Conservation (phyloP, 2,113 vertebrate species). For the Mastomys coucha region DNA sequence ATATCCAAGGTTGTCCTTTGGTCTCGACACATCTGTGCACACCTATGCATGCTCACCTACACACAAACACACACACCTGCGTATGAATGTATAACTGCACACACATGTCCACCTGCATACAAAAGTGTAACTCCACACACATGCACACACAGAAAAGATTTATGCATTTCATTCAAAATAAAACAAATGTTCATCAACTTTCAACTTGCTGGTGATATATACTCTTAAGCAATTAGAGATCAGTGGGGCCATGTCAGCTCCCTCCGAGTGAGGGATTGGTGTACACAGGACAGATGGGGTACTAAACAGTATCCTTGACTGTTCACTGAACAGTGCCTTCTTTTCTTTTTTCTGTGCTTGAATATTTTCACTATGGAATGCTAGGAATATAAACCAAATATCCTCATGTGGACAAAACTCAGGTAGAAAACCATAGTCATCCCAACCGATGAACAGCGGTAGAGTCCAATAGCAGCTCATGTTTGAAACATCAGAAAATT, state of each 20-base stretch:
- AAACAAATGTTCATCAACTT: background rate
- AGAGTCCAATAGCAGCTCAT: background rate
- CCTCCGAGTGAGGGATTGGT: rapidly evolving
- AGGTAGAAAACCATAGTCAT: background rate
- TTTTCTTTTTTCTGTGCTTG: background rate
- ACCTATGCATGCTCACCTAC: too few species aligned
- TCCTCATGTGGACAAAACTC: background rate
- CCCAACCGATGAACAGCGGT: background rate
- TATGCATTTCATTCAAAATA: background rate
- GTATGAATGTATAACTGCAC: too few species aligned
- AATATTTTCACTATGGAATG: background rate
- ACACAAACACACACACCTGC: background rate
- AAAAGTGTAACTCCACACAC: background rate
- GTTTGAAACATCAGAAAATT: background rate
- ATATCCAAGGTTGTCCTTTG: background rate
- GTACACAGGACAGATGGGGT: rapidly evolving
- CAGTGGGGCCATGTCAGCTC: rapidly evolving
- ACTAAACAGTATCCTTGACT: background rate
- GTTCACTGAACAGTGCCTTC: rapidly evolving
- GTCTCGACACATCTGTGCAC: background rate
- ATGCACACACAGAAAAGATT: background rate
- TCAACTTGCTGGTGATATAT: background rate
- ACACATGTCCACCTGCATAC: background rate
- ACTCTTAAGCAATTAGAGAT: background rate
- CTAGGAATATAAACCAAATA: background rate